Percentiles rank a stretch among this genome's conserved stretches.
Conservation (phyloP, 2,113 vertebrate species). For the Heterochromis multidens region DNA sequence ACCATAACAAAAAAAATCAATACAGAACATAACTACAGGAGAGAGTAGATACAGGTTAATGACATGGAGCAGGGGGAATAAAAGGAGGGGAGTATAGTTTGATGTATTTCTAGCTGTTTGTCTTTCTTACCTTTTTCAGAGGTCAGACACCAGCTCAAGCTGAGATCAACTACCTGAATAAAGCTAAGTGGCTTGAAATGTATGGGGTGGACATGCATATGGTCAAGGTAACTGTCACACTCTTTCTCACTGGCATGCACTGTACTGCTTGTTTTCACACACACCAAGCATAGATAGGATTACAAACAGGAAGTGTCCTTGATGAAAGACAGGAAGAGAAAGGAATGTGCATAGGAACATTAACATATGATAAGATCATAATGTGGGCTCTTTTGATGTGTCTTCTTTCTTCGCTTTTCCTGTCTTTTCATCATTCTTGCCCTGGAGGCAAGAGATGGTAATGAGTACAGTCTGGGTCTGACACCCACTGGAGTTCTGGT, state of each 20-base stretch:
- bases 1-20: too few species aligned
- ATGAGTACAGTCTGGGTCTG: constrained; percentile 96
- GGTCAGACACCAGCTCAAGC: constrained; percentile 94
- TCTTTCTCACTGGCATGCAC: not conserved
- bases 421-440: not conserved
- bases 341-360: not conserved
- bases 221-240: constrained; percentile 83
- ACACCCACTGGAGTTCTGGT: constrained; percentile 98
- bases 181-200: constrained; percentile 99
- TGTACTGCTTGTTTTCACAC: not conserved
- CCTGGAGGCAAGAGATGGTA: constrained; percentile 91
- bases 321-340: not conserved
- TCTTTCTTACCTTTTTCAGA: constrained; percentile 64
- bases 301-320: not conserved
- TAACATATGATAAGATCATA: not conserved
- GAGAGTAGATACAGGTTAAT: too few species aligned
- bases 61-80: too few species aligned
- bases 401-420: not conserved
- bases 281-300: not conserved
- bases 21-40: too few species aligned
- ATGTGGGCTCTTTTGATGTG: not conserved
- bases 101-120: not conserved
- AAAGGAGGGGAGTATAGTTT: not conserved
- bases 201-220: constrained; percentile 99
- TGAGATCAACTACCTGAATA: constrained; percentile 98